Conservation (phyloP, 2,113 vertebrate species). For the Phocoena sinus region DNA sequence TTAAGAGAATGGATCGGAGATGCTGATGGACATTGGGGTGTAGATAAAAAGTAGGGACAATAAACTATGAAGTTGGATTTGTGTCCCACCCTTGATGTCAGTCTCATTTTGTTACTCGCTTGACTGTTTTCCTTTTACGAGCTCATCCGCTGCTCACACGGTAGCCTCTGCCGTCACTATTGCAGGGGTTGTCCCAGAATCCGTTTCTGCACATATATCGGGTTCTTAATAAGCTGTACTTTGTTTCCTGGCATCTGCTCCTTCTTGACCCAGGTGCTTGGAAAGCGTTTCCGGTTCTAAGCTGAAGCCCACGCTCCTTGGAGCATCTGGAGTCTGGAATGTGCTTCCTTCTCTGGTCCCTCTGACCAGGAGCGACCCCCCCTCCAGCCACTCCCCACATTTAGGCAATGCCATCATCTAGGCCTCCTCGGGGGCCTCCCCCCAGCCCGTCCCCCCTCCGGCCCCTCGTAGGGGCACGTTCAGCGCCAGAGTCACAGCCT, state of each 20-base stretch:
- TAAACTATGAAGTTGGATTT: not conserved
- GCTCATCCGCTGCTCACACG: not conserved
- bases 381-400: accelerated
- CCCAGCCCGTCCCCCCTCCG: accelerated
- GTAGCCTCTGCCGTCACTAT: not conserved
- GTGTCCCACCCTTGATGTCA: not conserved
- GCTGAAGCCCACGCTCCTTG: no score
- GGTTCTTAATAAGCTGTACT: not conserved
- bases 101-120: not conserved
- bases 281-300: not conserved
- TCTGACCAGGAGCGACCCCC: not conserved
- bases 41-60: not conserved
- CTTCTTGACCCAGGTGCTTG: not conserved
- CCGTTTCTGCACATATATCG: not conserved
- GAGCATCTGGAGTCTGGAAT: not conserved
- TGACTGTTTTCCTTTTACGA: not conserved
- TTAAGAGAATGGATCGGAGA: not conserved
- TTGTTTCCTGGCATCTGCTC: not conserved
- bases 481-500: not conserved
- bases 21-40: not conserved
- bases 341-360: not conserved
- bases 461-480: not conserved
- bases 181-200: not conserved
- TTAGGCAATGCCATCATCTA: accelerated
- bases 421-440: accelerated